Base-by-base conservation (phyloP, 2,113 vertebrate genomes). In the Ibidorhyncha struthersii region DNA sequence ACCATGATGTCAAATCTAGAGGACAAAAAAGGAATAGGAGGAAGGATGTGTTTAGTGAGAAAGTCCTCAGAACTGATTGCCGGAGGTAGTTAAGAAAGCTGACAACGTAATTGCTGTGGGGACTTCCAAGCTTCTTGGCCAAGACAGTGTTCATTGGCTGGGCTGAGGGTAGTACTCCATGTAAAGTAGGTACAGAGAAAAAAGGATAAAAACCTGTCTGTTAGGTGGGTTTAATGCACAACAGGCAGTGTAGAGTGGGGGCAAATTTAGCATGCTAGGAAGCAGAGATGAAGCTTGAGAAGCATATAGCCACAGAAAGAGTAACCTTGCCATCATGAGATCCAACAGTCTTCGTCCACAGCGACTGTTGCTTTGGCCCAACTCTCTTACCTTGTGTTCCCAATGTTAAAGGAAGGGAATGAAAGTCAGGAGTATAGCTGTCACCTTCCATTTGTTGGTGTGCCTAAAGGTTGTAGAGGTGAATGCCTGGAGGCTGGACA, bases 401-500 rank as follows among this genome's bases (percentile, higher is more conserved):
- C 9, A 11, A 2, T 23, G 21, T 90, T 67, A 38, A 66, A 65
- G 49, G 34, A 56, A 72, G 18, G 6, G 40, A 80, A 72, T 17
- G 26, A 70, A 50, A 13, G n/a, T 11, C 36, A 63, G 32, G 58
- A 43, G 16, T 34, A 32, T 29, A 88, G 38, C 85, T 95, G 92
- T 94, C 92, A 73, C 58, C 41, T 95, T 86, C 79, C 41, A 90
- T 94, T 92, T 93, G 36, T 6, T 89, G 72, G 45, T 62, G 41
- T 81, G 67, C 67, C 82, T 82, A 47, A 86, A 95, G 82, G 93
- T 93, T 74, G 58, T 55, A 70, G 71, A 89, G 74, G 88, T 90
- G 82, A 73, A 67, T 73, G 82, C 71, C 96, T 92, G 67, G 41
- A 92, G 92, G 87, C 82, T 90, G 85, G 79, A 81, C 93, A 97